Evolutionary conservation across 2,888 invertebrate species (phyloP).

Genomic region (Brenthis ino): DNA sequence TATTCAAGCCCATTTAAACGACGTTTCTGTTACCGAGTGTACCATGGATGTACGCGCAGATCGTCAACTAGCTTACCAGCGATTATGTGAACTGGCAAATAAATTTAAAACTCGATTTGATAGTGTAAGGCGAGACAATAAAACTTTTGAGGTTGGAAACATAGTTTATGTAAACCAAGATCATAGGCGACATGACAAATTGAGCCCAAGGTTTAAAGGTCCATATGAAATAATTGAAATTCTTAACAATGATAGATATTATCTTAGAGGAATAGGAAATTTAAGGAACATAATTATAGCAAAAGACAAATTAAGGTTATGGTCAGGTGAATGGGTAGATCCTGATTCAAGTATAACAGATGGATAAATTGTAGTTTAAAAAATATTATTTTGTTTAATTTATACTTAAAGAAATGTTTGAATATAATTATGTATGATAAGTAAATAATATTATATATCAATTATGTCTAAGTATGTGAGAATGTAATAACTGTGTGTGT

Average conservation of each 20-base stretch:
- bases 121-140: conserved; percentile 19
- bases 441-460: no score
- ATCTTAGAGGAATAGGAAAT: neutral
- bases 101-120: conserved; percentile 23
- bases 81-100: conserved; percentile 5
- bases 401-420: no score
- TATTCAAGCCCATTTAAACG: no score
- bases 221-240: neutral
- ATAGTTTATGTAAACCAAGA: conserved; percentile 42
- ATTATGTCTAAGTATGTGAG: no score
- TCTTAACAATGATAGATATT: neutral
- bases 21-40: no score
- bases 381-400: no score
- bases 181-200: conserved; percentile 41
- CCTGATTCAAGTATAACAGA: no score
- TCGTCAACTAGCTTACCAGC: conserved; percentile 24
- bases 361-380: no score
- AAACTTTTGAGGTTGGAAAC: conserved; percentile 35
- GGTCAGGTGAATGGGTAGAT: conserved; percentile 1
- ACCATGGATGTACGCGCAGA: no score
- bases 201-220: conserved; percentile 40
- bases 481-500: no score
- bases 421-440: no score
- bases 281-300: neutral
- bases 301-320: conserved; percentile 1